A percentile compares a stretch with the other conserved stretches of the same genome.
Conservation (phyloP, 2,113 vertebrate genomes). For the Pipa parva region DNA sequence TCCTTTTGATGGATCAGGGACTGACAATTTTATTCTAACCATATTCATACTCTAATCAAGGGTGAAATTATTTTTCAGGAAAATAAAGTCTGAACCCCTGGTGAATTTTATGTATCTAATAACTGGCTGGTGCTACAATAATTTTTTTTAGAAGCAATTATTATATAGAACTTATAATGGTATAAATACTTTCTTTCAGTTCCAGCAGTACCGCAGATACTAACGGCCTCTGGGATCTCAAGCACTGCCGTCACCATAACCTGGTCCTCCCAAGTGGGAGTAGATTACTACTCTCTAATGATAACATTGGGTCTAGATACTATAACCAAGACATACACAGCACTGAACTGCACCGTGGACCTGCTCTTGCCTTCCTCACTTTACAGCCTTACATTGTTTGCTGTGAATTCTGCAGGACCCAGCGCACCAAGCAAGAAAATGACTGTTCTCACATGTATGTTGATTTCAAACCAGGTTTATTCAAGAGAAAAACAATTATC, state of each 20-base stretch:
- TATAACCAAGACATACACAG: constrained; percentile 46
- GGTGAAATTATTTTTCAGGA: too few relatives aligned
- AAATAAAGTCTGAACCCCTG: too few relatives aligned
- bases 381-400: constrained; percentile 58
- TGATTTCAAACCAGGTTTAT: neutral
- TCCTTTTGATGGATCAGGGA: too few relatives aligned
- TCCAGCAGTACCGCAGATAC: constrained; percentile 14
- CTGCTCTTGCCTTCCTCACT: constrained; percentile 52
- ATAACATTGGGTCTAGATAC: constrained; percentile 16
- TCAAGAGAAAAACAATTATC: too few relatives aligned
- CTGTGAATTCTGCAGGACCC: constrained; percentile 56
- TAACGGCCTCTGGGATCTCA: constrained; percentile 25
- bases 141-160: too few relatives aligned
- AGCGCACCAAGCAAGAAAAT: constrained; percentile 56
- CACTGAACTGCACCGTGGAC: constrained; percentile 27
- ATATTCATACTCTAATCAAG: too few relatives aligned
- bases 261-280: constrained; percentile 54
- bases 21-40: too few relatives aligned
- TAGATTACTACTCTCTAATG: constrained; percentile 51
- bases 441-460: constrained; percentile 63
- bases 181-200: constrained; percentile 1
- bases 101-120: too few relatives aligned
- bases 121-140: too few relatives aligned
- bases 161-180: too few relatives aligned
- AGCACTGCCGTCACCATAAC: constrained; percentile 53